Evolutionary conservation across 30 jellyfish, hydroid and myxozoan species (phyloP), one percentile per base, ranked within the genome.

Genomic region (Hydractinia symbiolongicarpus): DNA sequence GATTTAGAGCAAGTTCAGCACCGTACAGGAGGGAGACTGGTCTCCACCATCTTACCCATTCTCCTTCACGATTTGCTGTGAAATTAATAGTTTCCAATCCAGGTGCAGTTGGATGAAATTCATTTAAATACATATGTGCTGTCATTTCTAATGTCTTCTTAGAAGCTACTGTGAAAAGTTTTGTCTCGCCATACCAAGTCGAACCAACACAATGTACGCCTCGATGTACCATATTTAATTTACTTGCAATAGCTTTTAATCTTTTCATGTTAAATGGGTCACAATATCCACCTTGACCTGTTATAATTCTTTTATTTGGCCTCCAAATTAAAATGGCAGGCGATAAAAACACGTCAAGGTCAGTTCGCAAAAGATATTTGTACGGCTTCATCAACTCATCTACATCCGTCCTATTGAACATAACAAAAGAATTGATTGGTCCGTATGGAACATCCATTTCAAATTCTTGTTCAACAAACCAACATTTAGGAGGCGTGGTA

Each of bases 151-250:
- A n/a, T 55, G 85, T 60, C 13, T 16, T 56, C 60, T 50, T 77
- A 55, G 85, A 57, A 55, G 60, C 30, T 66, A 17, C 30, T 49
- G 74, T 77, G 50, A 77, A 30, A 9, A 15, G 5, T 15, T 77
- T 66, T 60, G 55, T 77, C 17, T 55, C 50, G 49, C 85, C 85
- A 50, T 55, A 77, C 85, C 85, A 77, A 13, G 77, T 77, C 19
- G 85, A 77, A 9, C 85, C 85, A 6, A 77, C 20, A 77, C 85
- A 77, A 60, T 77, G 85, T 9, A 77, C 76, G 14, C 85, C 85
- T 49, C 73, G 85, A n/a, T 77, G 85, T 30, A 7, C 21, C 74
- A 77, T 19, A 7, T 55, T 81, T 3, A 55, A 54, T 55, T 55
- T 55, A 8, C 15, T 20, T 54, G 85, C 72, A 55, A 77, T 77